Evolutionary conservation across 1,140 invertebrate genomes (phyloP).

Genomic region (Popillia japonica): DNA sequence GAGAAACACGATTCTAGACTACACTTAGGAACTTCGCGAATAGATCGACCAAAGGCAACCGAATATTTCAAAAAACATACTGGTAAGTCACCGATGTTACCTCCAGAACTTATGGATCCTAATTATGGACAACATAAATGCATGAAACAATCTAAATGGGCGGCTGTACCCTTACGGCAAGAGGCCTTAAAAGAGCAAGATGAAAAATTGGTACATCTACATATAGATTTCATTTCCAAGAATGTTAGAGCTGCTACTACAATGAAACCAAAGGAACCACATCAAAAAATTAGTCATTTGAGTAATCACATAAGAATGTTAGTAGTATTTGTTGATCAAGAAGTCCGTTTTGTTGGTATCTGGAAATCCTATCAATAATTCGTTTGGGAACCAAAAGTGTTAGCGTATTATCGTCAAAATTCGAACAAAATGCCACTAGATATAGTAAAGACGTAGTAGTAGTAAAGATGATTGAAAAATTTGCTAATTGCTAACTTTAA

Average conservation of each 20-base stretch:
- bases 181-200: conserved; percentile 38
- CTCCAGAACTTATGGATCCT: conserved; percentile 31
- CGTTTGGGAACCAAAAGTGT: no score
- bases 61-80: conserved; percentile 68
- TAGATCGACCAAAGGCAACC: conserved; percentile 64
- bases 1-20: conserved; percentile 38
- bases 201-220: conserved; percentile 48
- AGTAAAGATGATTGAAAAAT: no score
- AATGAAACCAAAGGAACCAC: conserved; percentile 63
- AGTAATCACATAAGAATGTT: no score
- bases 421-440: conserved; percentile 56
- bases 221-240: conserved; percentile 51
- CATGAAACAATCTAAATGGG: conserved; percentile 43
- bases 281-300: conserved; percentile 57
- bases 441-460: no score
- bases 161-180: conserved; percentile 48
- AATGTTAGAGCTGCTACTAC: conserved; percentile 67
- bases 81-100: conserved; percentile 45
- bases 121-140: conserved; percentile 44
- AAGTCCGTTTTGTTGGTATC: no score
- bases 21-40: conserved; percentile 67
- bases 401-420: conserved; percentile 52
- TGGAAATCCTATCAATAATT: no score
- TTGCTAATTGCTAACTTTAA: no score
- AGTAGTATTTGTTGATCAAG: no score